Conservation (phyloP, 2,888 invertebrate genomes). For the Ariolimax columbianus region DNA sequence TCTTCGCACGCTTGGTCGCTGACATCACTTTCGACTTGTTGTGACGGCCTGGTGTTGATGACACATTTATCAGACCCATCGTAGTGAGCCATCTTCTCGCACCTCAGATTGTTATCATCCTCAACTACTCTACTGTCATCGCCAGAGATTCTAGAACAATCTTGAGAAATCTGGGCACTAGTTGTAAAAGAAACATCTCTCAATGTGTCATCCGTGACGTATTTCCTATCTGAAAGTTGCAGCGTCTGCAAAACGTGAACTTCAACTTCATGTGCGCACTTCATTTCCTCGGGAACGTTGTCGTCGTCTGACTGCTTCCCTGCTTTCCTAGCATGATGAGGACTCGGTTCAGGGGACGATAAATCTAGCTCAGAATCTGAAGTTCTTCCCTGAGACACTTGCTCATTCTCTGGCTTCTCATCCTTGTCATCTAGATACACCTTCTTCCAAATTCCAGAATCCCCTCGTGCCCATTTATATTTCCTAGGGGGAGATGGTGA, state of each 20-base stretch:
- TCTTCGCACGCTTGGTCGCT: neutral
- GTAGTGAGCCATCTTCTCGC: neutral
- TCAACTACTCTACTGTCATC: neutral
- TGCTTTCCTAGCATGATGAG: neutral
- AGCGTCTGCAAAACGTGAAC: neutral
- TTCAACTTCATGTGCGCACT: neutral
- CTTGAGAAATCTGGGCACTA: neutral
- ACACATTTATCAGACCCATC: neutral
- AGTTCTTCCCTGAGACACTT: neutral
- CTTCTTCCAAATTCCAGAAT: constrained; percentile 59
- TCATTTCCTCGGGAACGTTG: neutral
- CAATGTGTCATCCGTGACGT: neutral
- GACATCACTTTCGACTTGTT: neutral
- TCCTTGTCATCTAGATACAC: constrained; percentile 48
- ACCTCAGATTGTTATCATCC: neutral
- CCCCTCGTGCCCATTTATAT: constrained; percentile 57
- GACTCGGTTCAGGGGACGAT: neutral
- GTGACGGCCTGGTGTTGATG: neutral
- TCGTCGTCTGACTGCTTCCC: neutral
- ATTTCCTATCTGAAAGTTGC: neutral
- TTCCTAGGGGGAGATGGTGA: constrained; percentile 55
- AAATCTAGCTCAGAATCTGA: neutral
- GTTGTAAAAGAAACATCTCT: neutral
- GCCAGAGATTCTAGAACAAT: neutral
- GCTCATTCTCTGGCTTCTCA: constrained; percentile 11